These are phyloP conservation scores for Physeter macrocephalus DNA, from an alignment of 2,113 vertebrate genomes.

Conservation along the genomic window DNA sequence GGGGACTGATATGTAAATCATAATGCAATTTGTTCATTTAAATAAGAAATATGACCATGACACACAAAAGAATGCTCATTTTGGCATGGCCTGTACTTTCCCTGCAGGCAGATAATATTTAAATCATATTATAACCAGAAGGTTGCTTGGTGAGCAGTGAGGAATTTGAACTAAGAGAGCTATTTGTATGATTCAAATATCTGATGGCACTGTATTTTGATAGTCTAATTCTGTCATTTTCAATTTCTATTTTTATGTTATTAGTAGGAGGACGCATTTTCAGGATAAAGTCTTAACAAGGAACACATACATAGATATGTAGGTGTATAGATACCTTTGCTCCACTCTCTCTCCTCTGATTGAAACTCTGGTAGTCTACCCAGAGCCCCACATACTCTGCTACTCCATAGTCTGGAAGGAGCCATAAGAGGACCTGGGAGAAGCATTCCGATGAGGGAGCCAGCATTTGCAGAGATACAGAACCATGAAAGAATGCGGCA, in stretches of 20 bases:
- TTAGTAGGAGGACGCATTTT: not conserved
- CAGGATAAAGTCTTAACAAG: not conserved
- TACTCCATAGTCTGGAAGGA: not conserved
- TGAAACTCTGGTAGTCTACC: not conserved
- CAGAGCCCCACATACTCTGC: not conserved
- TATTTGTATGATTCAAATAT: slow-evolving; percentile 11
- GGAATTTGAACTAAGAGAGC: slow-evolving; percentile 5
- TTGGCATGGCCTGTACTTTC: not conserved
- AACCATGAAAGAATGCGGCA: not conserved
- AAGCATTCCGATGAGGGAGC: not conserved
- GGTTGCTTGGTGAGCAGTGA: not conserved
- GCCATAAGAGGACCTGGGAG: not conserved
- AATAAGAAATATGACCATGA: not conserved
- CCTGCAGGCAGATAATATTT: slow-evolving; percentile 33
- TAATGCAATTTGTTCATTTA: not conserved
- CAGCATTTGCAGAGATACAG: not conserved
- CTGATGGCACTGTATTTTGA: not conserved
- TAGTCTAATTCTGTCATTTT: slow-evolving; percentile 15
- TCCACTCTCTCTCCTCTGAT: not conserved
- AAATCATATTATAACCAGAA: slow-evolving; percentile 41
- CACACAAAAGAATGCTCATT: not conserved
- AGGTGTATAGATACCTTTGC: not conserved
- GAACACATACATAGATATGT: not conserved
- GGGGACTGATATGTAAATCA: not conserved
- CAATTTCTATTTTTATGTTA: not conserved